These are phyloP conservation scores for Chrysodeixis includens DNA, from an alignment of 2,888 invertebrate genomes.

Conservation along the genomic window DNA sequence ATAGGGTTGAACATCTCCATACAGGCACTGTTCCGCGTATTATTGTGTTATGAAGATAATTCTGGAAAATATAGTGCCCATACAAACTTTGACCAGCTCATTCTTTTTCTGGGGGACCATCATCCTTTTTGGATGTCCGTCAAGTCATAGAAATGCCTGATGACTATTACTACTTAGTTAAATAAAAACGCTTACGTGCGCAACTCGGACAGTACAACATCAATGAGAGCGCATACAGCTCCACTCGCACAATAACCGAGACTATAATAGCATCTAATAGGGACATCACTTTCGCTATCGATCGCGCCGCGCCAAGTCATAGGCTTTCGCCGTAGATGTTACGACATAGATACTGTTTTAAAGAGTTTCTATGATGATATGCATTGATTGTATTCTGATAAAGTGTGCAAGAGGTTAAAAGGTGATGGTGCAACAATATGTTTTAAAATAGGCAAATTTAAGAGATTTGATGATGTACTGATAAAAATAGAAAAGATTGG, in stretches of 20 bases:
- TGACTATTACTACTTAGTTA: no score
- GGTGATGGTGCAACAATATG: not conserved
- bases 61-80: no score
- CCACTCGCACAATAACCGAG: conserved; percentile 33
- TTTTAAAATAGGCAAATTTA: not conserved
- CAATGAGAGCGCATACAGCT: conserved; percentile 34
- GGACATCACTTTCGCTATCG: conserved; percentile 76
- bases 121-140: no score
- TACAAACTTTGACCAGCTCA: no score
- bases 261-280: conserved; percentile 67
- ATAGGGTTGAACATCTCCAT: no score
- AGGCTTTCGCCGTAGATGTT: conserved; percentile 18
- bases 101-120: no score
- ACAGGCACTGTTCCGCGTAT: no score
- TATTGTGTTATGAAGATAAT: no score
- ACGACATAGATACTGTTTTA: not conserved
- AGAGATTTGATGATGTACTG: not conserved
- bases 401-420: not conserved
- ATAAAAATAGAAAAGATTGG: not conserved
- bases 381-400: not conserved
- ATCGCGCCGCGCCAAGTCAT: conserved; percentile 51
- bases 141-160: no score
- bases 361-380: not conserved
- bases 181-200: conserved; percentile 31
- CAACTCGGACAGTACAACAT: conserved; percentile 10